Evolutionary conservation across 2,797 vertebrate species (phyloP).

Genomic region (Poecilia wingei): DNA sequence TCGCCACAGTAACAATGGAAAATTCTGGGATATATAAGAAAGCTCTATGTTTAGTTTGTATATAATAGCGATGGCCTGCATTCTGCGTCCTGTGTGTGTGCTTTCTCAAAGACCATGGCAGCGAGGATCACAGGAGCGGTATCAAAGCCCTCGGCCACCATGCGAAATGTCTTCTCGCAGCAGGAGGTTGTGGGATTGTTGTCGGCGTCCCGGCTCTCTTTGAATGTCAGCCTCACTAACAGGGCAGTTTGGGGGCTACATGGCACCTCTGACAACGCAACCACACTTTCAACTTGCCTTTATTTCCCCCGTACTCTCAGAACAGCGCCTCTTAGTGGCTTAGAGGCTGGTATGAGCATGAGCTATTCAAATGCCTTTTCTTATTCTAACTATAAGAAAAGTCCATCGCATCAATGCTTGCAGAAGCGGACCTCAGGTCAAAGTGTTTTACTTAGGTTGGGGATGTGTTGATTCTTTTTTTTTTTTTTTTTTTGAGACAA

Average conservation of each 20-base stretch:
- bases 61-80: slow-evolving; percentile 67
- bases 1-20: slow-evolving; percentile 60
- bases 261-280: slow-evolving; percentile 68
- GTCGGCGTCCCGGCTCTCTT: slow-evolving; percentile 74
- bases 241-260: slow-evolving; percentile 71
- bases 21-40: slow-evolving; percentile 67
- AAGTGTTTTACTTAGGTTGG: slow-evolving; percentile 48
- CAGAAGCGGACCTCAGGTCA: slow-evolving; percentile 56
- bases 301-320: slow-evolving; percentile 2
- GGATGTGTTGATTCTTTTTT: slow-evolving; percentile 19
- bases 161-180: slow-evolving; percentile 80
- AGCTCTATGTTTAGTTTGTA: slow-evolving; percentile 63
- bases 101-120: slow-evolving; percentile 69
- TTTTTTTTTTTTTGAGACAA: slow-evolving; percentile 41
- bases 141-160: slow-evolving; percentile 79
- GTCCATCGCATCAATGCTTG: slow-evolving; percentile 27
- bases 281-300: slow-evolving; percentile 75
- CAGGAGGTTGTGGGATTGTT: slow-evolving; percentile 78
- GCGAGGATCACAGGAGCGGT: slow-evolving; percentile 79
- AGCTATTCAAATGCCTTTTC: slow-evolving; percentile 18
- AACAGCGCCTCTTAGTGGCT: slow-evolving; percentile 71
- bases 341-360: slow-evolving; percentile 39
- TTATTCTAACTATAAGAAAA: slow-evolving; percentile 5
- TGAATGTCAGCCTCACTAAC: slow-evolving; percentile 82
- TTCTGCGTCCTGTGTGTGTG: slow-evolving; percentile 57